These are phyloP conservation scores for Nemotelus nigrinus DNA, from an alignment of 2,888 invertebrate species.

Conservation along the genomic window DNA sequence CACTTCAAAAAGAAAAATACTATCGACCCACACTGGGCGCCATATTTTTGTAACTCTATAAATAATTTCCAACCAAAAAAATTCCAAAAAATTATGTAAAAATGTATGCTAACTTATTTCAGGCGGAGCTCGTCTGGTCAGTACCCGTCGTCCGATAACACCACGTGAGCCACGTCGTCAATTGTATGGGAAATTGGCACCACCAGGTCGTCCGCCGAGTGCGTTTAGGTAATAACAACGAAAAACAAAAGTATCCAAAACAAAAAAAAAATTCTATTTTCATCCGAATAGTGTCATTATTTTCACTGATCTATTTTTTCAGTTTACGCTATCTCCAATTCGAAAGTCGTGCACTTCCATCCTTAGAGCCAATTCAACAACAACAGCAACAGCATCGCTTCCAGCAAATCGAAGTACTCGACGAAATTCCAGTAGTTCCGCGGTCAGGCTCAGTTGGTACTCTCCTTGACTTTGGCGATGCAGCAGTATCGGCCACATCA, in stretches of 20 bases:
- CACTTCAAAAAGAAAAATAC: no score
- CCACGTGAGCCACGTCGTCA: slow-evolving; percentile 83
- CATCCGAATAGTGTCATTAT: no score
- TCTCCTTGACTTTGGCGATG: slow-evolving; percentile 46
- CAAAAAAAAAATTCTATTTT: no score
- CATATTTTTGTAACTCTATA: no score
- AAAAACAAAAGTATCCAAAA: background rate
- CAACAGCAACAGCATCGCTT: slow-evolving; percentile 29
- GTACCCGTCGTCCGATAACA: slow-evolving; percentile 86
- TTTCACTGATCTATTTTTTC: slow-evolving; percentile 52
- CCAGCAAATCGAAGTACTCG: slow-evolving; percentile 24
- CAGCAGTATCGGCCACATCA: background rate
- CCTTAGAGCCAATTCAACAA: slow-evolving; percentile 59
- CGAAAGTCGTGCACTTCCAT: slow-evolving; percentile 64
- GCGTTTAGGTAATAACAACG: slow-evolving; percentile 73
- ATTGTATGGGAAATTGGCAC: slow-evolving; percentile 73
- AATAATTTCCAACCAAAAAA: no score
- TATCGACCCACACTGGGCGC: no score
- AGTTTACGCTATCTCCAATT: slow-evolving; percentile 75
- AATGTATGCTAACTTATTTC: background rate
- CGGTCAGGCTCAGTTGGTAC: slow-evolving; percentile 52
- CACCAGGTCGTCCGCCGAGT: slow-evolving; percentile 75
- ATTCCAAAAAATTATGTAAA: no score
- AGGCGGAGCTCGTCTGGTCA: slow-evolving; percentile 66
- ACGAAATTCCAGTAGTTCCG: slow-evolving; percentile 44